These are phyloP conservation scores for Terrapene triunguis DNA, from an alignment of 2,113 vertebrate genomes.

Conservation along the genomic window DNA sequence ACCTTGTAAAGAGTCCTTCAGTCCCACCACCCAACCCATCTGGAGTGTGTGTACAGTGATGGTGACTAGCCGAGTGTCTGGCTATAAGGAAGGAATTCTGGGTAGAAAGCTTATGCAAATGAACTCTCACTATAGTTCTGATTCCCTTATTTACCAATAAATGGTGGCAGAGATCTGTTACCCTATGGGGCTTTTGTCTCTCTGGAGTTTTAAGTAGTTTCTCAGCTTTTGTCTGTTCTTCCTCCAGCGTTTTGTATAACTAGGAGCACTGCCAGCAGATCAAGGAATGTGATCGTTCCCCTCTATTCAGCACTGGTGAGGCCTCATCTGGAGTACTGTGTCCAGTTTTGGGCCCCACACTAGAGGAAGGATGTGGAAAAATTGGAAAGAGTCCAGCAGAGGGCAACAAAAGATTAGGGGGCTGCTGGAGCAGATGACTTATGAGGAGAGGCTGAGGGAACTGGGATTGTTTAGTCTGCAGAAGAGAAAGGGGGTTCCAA, in stretches of 20 bases:
- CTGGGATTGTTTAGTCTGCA: too few species aligned
- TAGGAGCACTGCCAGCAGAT: background rate
- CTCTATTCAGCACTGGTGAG: background rate
- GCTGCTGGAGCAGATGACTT: too few species aligned
- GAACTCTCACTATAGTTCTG: background rate
- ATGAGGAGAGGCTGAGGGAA: too few species aligned
- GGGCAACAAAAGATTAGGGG: too few species aligned
- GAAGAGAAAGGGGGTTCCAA: too few species aligned
- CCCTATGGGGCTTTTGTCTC: background rate
- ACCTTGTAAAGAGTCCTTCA: accelerated
- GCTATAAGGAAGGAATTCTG: background rate
- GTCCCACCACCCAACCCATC: background rate
- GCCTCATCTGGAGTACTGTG: too few species aligned
- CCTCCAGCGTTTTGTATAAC: background rate
- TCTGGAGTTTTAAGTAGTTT: background rate
- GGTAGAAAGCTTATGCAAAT: background rate
- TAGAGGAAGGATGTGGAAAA: too few species aligned
- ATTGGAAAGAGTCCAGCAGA: too few species aligned
- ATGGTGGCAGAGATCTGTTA: background rate
- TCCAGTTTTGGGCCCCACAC: too few species aligned
- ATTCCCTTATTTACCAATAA: background rate
- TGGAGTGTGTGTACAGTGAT: background rate
- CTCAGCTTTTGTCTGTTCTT: background rate
- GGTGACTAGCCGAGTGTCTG: background rate
- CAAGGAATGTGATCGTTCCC: accelerated